Conservation (phyloP, 1,140 invertebrate genomes). For the Armadillidium nasatum region DNA sequence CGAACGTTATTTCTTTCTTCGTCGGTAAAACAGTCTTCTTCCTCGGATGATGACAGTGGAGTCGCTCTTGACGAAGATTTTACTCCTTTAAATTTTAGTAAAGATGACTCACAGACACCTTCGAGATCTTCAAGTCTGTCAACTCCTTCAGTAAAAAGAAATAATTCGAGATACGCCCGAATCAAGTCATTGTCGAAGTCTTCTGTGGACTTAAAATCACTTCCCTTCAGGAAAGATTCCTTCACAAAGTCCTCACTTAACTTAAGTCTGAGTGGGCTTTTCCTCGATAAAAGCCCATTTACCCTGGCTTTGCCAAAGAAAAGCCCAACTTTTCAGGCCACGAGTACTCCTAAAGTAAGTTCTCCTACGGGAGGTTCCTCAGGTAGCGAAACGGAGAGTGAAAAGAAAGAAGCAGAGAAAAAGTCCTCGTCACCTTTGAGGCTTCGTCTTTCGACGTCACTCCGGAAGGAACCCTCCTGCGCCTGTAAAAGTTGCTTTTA, state of each 20-base stretch:
- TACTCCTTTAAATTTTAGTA: neutral
- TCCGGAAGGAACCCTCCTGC: neutral
- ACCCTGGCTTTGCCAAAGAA: neutral
- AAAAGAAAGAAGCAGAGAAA: no score
- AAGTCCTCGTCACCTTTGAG: neutral
- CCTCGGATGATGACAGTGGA: neutral
- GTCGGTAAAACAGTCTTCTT: neutral
- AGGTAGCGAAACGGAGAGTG: no score
- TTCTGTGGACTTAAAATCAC: neutral
- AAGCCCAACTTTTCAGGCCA: neutral
- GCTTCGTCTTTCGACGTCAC: neutral
- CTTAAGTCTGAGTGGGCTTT: neutral
- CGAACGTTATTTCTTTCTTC: neutral
- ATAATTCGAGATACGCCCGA: neutral
- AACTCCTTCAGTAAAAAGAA: neutral
- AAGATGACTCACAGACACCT: neutral
- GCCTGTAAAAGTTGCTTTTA: neutral
- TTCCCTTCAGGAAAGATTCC: neutral
- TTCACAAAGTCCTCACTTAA: neutral
- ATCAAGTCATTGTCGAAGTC: neutral
- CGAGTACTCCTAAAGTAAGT: neutral
- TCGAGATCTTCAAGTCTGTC: neutral
- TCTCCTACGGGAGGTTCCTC: no score
- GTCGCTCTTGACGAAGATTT: conserved; percentile 1
- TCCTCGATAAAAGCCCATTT: neutral